Conservation (phyloP, 2,888 invertebrate species). For the Philonicus albiceps region DNA sequence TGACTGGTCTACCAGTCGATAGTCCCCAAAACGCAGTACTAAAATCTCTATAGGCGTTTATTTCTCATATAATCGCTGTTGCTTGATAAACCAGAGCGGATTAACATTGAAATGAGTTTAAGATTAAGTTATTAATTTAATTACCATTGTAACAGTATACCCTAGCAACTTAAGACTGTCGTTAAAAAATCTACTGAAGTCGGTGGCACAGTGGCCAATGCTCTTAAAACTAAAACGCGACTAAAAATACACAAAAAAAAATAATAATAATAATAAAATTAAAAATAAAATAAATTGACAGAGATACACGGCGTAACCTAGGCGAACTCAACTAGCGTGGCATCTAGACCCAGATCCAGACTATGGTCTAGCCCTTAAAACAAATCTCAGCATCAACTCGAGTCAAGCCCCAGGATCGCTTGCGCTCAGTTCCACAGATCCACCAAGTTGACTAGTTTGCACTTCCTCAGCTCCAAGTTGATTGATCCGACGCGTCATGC, state of each 20-base stretch:
- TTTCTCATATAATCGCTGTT: slow-evolving; percentile 9
- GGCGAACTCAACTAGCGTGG: slow-evolving; percentile 28
- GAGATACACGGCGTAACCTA: slow-evolving; percentile 15
- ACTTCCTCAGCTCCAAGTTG: slow-evolving; percentile 62
- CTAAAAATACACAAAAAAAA: slow-evolving; percentile 8
- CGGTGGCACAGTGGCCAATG: slow-evolving; percentile 16
- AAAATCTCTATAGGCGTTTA: slow-evolving; percentile 18
- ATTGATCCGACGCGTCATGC: slow-evolving; percentile 68
- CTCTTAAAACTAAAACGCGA: slow-evolving; percentile 14
- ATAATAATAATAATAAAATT: too few relatives aligned
- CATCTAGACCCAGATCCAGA: background rate
- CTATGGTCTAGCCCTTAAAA: background rate
- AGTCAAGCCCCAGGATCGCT: slow-evolving; percentile 19
- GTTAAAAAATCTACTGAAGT: slow-evolving; percentile 41
- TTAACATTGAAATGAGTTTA: slow-evolving; percentile 24
- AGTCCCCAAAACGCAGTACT: background rate
- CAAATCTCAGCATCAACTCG: slow-evolving; percentile 29
- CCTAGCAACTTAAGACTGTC: slow-evolving; percentile 23
- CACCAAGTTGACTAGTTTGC: slow-evolving; percentile 64
- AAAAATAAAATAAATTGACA: too few relatives aligned
- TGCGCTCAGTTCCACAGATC: slow-evolving; percentile 58
- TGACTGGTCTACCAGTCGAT: background rate
- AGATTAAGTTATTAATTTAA: slow-evolving; percentile 17
- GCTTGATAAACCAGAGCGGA: slow-evolving; percentile 4
- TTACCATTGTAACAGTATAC: slow-evolving; percentile 7